Percentiles rank a stretch among this genome's conserved stretches.
Evolutionary conservation across 2,888 invertebrate species (phyloP).

Genomic region (Tipula confusa): DNA sequence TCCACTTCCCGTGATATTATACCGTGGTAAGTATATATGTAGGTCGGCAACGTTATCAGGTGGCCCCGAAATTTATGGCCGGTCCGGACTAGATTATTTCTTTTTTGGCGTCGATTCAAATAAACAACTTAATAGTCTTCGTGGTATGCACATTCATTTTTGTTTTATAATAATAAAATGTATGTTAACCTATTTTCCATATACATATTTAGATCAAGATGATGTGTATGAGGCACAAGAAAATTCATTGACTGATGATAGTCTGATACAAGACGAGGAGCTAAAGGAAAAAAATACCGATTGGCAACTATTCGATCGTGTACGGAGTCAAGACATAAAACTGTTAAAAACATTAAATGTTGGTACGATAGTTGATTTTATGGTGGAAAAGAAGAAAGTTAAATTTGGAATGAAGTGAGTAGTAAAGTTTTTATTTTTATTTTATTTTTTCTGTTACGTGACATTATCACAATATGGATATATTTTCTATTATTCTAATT

Average conservation of each 20-base stretch:
- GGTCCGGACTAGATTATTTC: slow-evolving; percentile 55
- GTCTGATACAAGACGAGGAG: slow-evolving; percentile 33
- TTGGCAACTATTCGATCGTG: slow-evolving; percentile 59
- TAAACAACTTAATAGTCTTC: not conserved
- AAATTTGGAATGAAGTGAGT: slow-evolving; percentile 76
- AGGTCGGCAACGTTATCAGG: slow-evolving; percentile 71
- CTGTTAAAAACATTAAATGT: slow-evolving; percentile 66
- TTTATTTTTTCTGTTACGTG: slow-evolving; percentile 27
- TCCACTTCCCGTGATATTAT: slow-evolving; percentile 71
- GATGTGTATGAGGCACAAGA: slow-evolving; percentile 41
- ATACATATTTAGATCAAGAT: slow-evolving; percentile 35
- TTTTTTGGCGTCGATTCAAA: slow-evolving; percentile 32
- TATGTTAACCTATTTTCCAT: not conserved
- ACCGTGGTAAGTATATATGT: slow-evolving; percentile 66
- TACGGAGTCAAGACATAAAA: slow-evolving; percentile 64
- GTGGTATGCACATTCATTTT: not conserved
- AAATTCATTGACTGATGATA: slow-evolving; percentile 31
- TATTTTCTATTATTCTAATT: no score
- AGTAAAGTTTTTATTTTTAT: slow-evolving; percentile 20
- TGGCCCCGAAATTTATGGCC: slow-evolving; percentile 68
- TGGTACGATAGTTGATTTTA: slow-evolving; percentile 70
- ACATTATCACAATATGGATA: not conserved
- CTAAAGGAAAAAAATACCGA: slow-evolving; percentile 42
- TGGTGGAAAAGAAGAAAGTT: slow-evolving; percentile 80
- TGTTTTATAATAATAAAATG: not conserved